Percentiles rank a stretch among this genome's conserved stretches.
phyloP scores from a whole-genome alignment of 2,888 invertebrate genomes.

The Slavum lentiscoides region DNA sequence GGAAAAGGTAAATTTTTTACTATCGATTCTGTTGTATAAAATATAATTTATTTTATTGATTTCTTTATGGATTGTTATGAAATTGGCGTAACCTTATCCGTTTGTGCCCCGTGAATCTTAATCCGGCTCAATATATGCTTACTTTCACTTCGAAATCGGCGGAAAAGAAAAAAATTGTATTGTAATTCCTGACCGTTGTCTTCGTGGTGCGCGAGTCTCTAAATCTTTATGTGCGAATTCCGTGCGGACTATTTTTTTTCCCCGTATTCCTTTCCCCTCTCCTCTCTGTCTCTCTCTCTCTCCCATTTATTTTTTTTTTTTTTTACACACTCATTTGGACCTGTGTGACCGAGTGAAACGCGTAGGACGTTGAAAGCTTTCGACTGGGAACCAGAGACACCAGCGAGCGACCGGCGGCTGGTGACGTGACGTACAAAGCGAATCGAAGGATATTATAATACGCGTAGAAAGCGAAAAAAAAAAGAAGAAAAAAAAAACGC shows the following conservation, averaged over 20 bases:
- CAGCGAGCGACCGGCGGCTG: too few species aligned
- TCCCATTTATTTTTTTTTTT: not conserved
- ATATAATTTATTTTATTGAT: too few species aligned
- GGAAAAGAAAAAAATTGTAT: too few species aligned
- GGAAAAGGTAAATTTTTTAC: too few species aligned
- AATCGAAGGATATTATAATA: slow-evolving; percentile 3
- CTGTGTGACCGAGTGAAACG: not conserved
- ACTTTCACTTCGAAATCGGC: too few species aligned
- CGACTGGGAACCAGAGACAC: not conserved
- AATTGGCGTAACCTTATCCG: too few species aligned
- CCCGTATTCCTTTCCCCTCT: too few species aligned
- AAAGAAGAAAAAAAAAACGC: not conserved
- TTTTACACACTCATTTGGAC: not conserved
- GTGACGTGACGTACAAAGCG: not conserved
- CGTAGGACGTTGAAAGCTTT: slow-evolving; percentile 20
- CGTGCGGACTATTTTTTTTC: not conserved
- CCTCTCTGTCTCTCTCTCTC: too few species aligned
- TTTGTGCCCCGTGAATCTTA: too few species aligned
- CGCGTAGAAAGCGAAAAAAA: not conserved
- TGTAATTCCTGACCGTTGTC: not conserved
- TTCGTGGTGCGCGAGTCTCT: not conserved
- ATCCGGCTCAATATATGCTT: too few species aligned
- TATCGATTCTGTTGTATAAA: too few species aligned
- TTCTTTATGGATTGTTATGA: too few species aligned
- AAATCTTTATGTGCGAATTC: not conserved